These are phyloP conservation scores for Caenorhabditis zanzibari DNA, from an alignment of 2,888 invertebrate genomes.

Conservation along the genomic window DNA sequence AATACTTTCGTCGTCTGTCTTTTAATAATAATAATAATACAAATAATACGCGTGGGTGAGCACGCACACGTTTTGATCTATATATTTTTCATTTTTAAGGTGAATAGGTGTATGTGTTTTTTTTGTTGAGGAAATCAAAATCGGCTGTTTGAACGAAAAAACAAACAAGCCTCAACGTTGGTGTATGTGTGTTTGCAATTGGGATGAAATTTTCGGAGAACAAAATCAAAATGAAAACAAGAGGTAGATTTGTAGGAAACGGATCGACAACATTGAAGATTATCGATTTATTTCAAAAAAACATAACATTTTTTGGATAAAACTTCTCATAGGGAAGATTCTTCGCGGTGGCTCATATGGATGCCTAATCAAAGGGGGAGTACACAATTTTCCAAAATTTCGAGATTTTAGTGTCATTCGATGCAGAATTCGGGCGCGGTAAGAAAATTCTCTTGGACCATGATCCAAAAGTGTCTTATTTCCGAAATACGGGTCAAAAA, in stretches of 20 bases:
- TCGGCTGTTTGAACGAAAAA: slow-evolving; percentile 14
- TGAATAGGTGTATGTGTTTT: background rate
- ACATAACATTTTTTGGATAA: too few relatives aligned
- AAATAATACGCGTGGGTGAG: slow-evolving; percentile 35
- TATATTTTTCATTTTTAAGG: background rate
- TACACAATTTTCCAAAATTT: too few relatives aligned
- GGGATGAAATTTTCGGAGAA: slow-evolving; percentile 17
- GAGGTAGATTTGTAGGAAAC: background rate
- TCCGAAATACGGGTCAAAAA: too few relatives aligned
- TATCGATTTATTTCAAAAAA: too few relatives aligned
- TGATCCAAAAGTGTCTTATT: too few relatives aligned
- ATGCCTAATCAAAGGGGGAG: too few relatives aligned
- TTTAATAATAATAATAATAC: background rate
- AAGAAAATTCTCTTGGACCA: too few relatives aligned
- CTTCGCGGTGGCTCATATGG: too few relatives aligned
- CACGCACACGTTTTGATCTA: background rate
- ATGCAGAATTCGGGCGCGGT: too few relatives aligned
- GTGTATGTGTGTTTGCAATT: slow-evolving; percentile 3
- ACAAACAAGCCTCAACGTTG: slow-evolving; percentile 3
- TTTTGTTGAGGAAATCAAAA: background rate
- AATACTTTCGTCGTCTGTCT: background rate
- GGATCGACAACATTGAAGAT: background rate
- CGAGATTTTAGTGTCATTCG: too few relatives aligned
- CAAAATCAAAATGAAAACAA: background rate
- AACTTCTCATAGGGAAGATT: background rate